These are phyloP conservation scores for Trididemnum miniatum DNA, from an alignment of 23 tunicate species.

Conservation along the genomic window DNA sequence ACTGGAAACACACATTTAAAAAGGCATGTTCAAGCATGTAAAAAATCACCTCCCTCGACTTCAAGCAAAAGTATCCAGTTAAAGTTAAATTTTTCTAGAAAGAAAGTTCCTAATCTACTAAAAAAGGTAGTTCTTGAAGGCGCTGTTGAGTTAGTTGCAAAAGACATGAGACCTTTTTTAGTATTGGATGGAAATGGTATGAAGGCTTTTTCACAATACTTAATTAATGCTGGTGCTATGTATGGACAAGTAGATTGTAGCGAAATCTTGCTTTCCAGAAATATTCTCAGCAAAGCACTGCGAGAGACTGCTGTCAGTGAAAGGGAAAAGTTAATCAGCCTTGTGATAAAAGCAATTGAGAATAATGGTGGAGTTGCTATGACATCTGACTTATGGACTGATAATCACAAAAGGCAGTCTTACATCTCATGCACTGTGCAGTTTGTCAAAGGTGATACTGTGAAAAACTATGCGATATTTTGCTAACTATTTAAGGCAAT, in stretches of 20 bases:
- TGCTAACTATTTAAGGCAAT: not conserved
- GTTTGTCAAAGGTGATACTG: not conserved
- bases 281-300: not conserved
- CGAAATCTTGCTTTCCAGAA: not conserved
- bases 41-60: no score
- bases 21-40: no score
- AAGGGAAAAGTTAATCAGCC: not conserved
- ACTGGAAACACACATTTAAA: no score
- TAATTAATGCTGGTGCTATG: not conserved
- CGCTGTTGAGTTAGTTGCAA: not conserved
- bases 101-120: no score
- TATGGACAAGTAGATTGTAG: not conserved
- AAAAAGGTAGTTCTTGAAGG: no score
- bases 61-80: no score
- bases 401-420: not conserved
- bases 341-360: not conserved
- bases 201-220: not conserved
- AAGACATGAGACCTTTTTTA: no score
- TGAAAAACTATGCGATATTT: not conserved
- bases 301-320: not conserved
- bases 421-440: slow-evolving; percentile 1
- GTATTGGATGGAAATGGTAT: not conserved
- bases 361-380: no score
- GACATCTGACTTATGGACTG: not conserved
- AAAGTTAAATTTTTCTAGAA: no score